phyloP scores from a whole-genome alignment of 2,888 invertebrate species.

The Hypomecis atomaria region DNA sequence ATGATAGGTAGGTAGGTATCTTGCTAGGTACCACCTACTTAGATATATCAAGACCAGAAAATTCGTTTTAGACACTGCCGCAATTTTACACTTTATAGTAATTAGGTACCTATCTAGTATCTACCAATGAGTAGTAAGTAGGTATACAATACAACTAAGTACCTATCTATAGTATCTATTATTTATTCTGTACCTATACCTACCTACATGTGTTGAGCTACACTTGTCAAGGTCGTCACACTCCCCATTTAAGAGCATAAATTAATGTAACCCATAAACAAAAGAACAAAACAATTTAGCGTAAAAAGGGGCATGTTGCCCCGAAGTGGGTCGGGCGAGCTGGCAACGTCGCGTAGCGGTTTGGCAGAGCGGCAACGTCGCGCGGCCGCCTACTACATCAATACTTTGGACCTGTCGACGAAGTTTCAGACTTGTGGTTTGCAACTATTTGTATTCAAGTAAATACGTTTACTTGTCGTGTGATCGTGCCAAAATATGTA shows the following conservation, averaged over 20 bases:
- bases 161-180: no score
- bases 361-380: constrained; percentile 60
- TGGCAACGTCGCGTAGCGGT: constrained; percentile 76
- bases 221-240: constrained; percentile 23
- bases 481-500: no score
- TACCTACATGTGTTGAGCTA: not conserved
- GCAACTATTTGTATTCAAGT: not conserved
- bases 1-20: no score
- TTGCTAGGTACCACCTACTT: not conserved
- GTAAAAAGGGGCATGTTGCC: constrained; percentile 59
- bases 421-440: constrained; percentile 19
- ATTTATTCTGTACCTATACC: not conserved
- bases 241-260: constrained; percentile 11
- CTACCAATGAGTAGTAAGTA: no score
- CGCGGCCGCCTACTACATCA: constrained; percentile 34
- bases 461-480: no score
- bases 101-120: not conserved
- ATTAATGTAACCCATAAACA: constrained; percentile 24
- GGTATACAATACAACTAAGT: no score
- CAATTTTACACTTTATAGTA: not conserved
- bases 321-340: constrained; percentile 64
- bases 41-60: not conserved
- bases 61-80: not conserved
- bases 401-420: constrained; percentile 24
- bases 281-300: constrained; percentile 55